phyloP scores from a whole-genome alignment of 2,888 invertebrate genomes.

The Hirtodrosophila cameraria region DNA sequence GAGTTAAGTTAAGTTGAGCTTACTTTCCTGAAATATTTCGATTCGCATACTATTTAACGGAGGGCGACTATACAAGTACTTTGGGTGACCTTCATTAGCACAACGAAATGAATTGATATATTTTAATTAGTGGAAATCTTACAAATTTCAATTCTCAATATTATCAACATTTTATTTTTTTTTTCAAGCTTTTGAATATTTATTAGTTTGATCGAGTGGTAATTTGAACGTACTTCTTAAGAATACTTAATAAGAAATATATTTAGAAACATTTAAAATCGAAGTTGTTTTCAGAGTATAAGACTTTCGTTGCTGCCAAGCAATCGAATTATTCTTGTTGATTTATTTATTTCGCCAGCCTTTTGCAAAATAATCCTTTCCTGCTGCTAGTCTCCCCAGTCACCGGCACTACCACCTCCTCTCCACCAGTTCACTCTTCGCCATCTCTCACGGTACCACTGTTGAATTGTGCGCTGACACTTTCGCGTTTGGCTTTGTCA shows the following conservation, averaged over 20 bases:
- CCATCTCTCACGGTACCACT: no score
- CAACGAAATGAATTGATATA: no score
- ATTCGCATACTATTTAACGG: no score
- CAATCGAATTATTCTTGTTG: slow-evolving; percentile 16
- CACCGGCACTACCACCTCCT: background rate
- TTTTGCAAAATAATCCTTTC: slow-evolving; percentile 71
- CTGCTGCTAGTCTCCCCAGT: slow-evolving; percentile 50
- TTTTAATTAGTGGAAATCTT: no score
- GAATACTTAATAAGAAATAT: background rate
- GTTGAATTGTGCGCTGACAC: slow-evolving; percentile 68
- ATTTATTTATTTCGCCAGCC: slow-evolving; percentile 46
- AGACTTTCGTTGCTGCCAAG: background rate
- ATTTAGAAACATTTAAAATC: background rate
- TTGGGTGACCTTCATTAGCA: no score
- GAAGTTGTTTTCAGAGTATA: slow-evolving; percentile 12
- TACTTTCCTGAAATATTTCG: slow-evolving; percentile 4
- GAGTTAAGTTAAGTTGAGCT: slow-evolving; percentile 30
- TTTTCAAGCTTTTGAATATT: no score
- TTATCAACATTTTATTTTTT: no score
- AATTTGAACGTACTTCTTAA: no score
- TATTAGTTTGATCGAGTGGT: no score
- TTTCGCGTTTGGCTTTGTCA: slow-evolving; percentile 77
- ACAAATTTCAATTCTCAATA: no score
- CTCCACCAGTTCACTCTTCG: background rate
- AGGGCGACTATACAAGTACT: no score